Evolutionary conservation across 2,113 vertebrate species (phyloP).

Genomic region (Psettodes erumei): DNA sequence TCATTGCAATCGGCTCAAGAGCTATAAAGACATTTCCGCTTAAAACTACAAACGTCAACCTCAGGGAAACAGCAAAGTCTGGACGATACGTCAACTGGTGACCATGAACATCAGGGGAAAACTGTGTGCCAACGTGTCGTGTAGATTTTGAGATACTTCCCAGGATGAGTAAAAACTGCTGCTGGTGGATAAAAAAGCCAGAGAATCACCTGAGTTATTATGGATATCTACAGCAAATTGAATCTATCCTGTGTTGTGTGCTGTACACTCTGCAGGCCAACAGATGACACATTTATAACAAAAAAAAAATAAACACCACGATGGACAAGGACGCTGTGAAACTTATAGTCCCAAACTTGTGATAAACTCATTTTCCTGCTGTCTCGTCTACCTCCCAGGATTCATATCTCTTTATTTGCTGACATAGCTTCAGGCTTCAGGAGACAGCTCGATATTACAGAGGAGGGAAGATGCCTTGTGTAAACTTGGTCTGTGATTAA

Average conservation of each 20-base stretch:
- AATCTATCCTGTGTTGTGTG: neutral
- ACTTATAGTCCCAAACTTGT: constrained; percentile 17
- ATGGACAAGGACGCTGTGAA: constrained; percentile 6
- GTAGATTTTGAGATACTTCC: no score
- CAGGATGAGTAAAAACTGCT: neutral
- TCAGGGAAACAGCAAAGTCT: neutral
- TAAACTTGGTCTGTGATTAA: constrained; percentile 40
- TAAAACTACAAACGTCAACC: neutral
- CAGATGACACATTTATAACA: constrained; percentile 52
- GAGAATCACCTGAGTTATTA: no score
- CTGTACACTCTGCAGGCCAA: constrained; percentile 26
- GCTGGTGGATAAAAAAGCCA: no score
- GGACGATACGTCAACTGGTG: neutral
- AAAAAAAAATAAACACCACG: constrained; percentile 3
- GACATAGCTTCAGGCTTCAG: constrained; percentile 33
- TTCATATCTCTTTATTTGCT: constrained; percentile 62
- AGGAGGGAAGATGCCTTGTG: constrained; percentile 35
- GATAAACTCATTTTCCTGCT: constrained; percentile 56
- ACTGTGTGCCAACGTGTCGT: no score
- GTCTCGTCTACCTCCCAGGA: constrained; percentile 34
- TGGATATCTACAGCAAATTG: no score
- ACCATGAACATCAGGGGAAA: neutral
- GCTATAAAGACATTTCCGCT: neutral
- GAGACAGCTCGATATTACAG: constrained; percentile 12
- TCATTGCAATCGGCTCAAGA: neutral